Base-by-base conservation (phyloP, 1,140 invertebrate genomes). In the Drosophila pectinifera region DNA sequence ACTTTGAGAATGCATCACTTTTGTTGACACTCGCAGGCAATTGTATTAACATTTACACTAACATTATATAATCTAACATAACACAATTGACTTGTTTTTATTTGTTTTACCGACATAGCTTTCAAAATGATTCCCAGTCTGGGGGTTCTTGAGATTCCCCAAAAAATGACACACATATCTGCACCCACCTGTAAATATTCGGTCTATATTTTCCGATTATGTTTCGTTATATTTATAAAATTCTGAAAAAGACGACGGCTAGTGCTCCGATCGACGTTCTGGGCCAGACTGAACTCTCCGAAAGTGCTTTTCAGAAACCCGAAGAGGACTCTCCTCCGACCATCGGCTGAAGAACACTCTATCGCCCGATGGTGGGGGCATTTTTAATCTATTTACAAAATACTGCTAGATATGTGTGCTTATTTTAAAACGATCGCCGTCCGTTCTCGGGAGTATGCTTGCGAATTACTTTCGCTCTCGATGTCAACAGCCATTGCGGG, bases 341-440 rank as follows among this genome's bases (percentile, higher is more conserved):
- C 38, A 51, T 73, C 78, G 74, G 62, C 31, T 57, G 78, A 73
- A 81, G 57, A 55, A 55, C 63, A 73, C 75, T 83, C 36, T 79
- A 82, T 75, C 65, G 73, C 16, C 55, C 75, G 76, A 83, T 67
- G 49, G 42, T 62, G 39, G 67, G 49, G 67, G 41, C 53, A 76
- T 65, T 88, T 79, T 73, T 55, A 69, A 73, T 83, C 83, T 86
- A 86, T 86, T 88, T 86, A 86, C 84, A 86, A 86, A 88, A 88
- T 51, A 73, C 63, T 43, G 69, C 69, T 75, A 68, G 38, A 70
- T 69, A 77, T 67, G 67, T 59, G 49, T 57, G 54, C 28, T 68
- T 64, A 70, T 82, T 82, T 73, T 76, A 57, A 69, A 75, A 84
- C 36, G 55, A 42, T 54, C 72, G 16, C 18, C 34, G 63, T 61